These are phyloP conservation scores for Heterochromis multidens DNA, from an alignment of 2,113 vertebrate genomes.

Conservation along the genomic window DNA sequence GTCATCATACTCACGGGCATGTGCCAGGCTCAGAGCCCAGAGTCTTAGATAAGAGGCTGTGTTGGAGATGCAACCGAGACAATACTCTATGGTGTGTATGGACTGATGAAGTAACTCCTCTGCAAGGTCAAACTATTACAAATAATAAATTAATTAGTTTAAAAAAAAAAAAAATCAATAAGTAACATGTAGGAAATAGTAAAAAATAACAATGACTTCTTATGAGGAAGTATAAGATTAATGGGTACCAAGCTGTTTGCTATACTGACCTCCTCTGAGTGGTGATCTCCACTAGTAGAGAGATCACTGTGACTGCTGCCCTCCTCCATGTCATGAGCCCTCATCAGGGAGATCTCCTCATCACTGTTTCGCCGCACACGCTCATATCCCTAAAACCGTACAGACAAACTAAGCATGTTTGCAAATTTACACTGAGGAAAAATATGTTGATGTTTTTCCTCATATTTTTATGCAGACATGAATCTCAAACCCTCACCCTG, in stretches of 20 bases:
- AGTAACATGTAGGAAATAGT: not conserved
- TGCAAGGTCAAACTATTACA: slow-evolving; percentile 83
- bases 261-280: slow-evolving; percentile 79
- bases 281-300: slow-evolving; percentile 71
- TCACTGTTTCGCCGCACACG: slow-evolving; percentile 88
- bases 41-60: slow-evolving; percentile 95
- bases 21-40: slow-evolving; percentile 96
- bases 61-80: slow-evolving; percentile 95
- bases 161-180: slow-evolving; percentile 4
- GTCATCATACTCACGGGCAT: slow-evolving; percentile 87
- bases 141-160: no score
- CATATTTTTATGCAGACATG: not conserved
- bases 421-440: not conserved
- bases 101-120: slow-evolving; percentile 88
- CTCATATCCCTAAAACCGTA: slow-evolving; percentile 81
- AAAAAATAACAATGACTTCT: not conserved
- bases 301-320: slow-evolving; percentile 75
- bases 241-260: not conserved
- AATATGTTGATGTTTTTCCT: not conserved
- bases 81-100: slow-evolving; percentile 97
- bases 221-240: not conserved
- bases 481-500: slow-evolving; percentile 78
- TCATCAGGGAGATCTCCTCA: slow-evolving; percentile 87
- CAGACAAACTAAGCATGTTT: not conserved
- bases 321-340: slow-evolving; percentile 84